A percentile compares a stretch with the other conserved stretches of the same genome.
These are phyloP conservation scores for Ctenodactylus gundi DNA, from an alignment of 2,113 vertebrate species.

Conservation along the genomic window DNA sequence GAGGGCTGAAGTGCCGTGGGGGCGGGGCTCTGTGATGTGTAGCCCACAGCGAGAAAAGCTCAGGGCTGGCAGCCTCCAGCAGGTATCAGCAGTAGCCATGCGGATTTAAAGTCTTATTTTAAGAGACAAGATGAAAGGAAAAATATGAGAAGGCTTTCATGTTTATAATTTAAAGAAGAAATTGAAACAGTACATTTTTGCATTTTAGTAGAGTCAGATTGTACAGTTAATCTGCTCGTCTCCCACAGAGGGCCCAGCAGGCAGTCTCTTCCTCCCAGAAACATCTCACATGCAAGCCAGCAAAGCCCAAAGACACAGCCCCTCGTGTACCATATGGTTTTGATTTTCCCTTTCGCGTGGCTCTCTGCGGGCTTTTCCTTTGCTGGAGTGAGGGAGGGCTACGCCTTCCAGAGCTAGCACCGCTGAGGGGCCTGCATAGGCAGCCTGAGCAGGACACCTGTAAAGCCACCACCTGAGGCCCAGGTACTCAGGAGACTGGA, in stretches of 20 bases:
- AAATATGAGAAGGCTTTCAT: conserved; percentile 36
- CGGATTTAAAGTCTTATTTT: conserved; percentile 59
- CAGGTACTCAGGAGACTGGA: not conserved
- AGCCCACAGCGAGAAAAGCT: not conserved
- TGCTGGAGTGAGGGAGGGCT: not conserved
- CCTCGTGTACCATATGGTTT: not conserved
- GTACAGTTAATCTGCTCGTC: conserved; percentile 70
- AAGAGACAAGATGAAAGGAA: conserved; percentile 74
- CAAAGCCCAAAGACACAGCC: conserved; percentile 2
- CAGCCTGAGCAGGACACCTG: not conserved
- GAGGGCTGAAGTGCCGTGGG: not conserved
- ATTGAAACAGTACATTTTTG: conserved; percentile 49
- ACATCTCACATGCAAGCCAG: conserved; percentile 74
- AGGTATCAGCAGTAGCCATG: conserved; percentile 55
- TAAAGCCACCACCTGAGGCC: not conserved
- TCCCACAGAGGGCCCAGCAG: conserved; percentile 78
- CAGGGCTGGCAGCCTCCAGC: not conserved
- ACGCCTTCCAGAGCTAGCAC: not conserved
- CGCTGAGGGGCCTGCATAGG: not conserved
- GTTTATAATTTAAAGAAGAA: conserved; percentile 75
- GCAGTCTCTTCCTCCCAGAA: conserved; percentile 59
- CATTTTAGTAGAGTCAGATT: conserved; percentile 76
- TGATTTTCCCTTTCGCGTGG: not conserved
- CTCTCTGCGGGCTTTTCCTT: too few relatives aligned
- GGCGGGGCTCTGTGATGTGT: too few relatives aligned